Evolutionary conservation across 2,113 vertebrate species (phyloP).

Genomic region (Neodontobutis hainanensis): DNA sequence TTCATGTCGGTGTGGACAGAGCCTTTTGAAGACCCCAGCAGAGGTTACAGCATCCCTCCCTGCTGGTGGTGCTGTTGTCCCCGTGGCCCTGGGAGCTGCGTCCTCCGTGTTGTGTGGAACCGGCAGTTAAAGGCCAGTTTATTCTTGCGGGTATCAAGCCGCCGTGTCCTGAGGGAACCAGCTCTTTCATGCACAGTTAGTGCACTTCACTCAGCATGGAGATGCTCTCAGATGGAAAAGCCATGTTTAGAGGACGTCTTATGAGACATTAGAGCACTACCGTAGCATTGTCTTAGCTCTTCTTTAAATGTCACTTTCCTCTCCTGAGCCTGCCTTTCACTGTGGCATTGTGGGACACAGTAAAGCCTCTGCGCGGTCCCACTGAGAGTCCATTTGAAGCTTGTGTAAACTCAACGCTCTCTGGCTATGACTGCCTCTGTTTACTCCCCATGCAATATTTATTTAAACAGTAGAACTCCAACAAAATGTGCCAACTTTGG

Average conservation of each 20-base stretch:
- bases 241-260: conserved; percentile 79
- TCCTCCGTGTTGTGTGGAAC: conserved; percentile 46
- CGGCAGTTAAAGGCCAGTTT: conserved; percentile 76
- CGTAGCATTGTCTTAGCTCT: conserved; percentile 76
- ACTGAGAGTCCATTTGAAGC: conserved; percentile 61
- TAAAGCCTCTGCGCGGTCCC: conserved; percentile 46
- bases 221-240: conserved; percentile 83
- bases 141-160: conserved; percentile 78
- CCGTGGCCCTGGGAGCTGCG: conserved; percentile 46
- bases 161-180: conserved; percentile 71
- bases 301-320: conserved; percentile 78
- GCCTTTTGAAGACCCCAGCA: neutral
- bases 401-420: conserved; percentile 19
- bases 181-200: conserved; percentile 83
- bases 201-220: conserved; percentile 80
- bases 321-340: conserved; percentile 74
- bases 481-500: conserved; percentile 24
- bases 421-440: conserved; percentile 51
- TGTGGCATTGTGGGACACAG: conserved; percentile 55
- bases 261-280: conserved; percentile 78
- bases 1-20: neutral
- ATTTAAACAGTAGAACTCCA: conserved; percentile 52
- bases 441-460: conserved; percentile 62
- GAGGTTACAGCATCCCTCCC: conserved; percentile 8
- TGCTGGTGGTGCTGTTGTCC: conserved; percentile 35